Base-by-base conservation (phyloP, 1,140 invertebrate genomes). In the Temnothorax longispinosus region DNA sequence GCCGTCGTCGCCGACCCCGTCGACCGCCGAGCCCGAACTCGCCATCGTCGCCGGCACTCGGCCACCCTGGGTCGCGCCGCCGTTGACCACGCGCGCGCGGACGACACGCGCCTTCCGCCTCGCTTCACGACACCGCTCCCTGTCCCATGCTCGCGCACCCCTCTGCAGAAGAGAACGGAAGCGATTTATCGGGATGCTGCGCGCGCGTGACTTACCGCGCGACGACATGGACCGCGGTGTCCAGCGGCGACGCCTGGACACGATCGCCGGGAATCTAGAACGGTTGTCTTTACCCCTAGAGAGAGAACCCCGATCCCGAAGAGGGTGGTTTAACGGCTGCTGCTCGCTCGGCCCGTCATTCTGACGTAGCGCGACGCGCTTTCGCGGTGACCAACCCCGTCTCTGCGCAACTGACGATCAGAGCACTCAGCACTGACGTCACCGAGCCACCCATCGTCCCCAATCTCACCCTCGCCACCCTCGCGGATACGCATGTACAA, bases 1-100 rank as follows among this genome's bases (percentile, higher is more conserved):
- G 41, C 91, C 92, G 35, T 93, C 92, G 64, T 87, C 92, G 44
- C 92, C 92, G 27, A 91, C 91, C 72, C 91, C 93, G 85, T 88
- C 91, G 50, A 89, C 89, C 27, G 84, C 75, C 69, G 90, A 67
- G 78, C 38, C 91, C 38, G 93, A 93, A 81, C 92, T 92, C 58
- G 94, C 94, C 94, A 94, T 94, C 85, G 88, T 87, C 75, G 84
- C 71, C 78, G 62, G 27, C 50, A 18, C 35, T 80, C 58, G 58
- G 54, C 44, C 80, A 85, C 82, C 81, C 86, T 67, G 41, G 82
- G 78, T 74, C 21, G 52, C 60, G 41, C 47, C 64, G 38, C 47
- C 18, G 38, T 76, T 35, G 21, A 38, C 13, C 35, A 52, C 64
- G n/a, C 77, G 77, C 77, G 82, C 44, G 76, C 52, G 62, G 44